Base-by-base conservation (phyloP, 2,888 invertebrate species). In the Eilema griseolum region DNA sequence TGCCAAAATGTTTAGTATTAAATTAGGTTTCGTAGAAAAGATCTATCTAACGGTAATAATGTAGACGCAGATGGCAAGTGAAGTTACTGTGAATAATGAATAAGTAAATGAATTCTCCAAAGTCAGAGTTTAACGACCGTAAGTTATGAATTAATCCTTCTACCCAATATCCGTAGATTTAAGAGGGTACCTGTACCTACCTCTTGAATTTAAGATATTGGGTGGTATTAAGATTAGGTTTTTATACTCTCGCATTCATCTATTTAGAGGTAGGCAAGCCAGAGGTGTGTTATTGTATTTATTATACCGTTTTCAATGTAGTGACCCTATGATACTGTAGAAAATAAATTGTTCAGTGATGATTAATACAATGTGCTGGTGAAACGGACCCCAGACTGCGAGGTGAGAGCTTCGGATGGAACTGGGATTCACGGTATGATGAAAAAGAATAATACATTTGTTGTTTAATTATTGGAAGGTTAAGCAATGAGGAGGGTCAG, bases 1-100 rank as follows among this genome's bases (percentile, higher is more conserved):
- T 7, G 20, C 20, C 46, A 46, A 46, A 46, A 46, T 46, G 46
- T 46, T 46, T 20, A 46, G 20, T 46, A 7, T 20, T 46, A 46
- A 20, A 46, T 20, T 20, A 46, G 20, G 20, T 46, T 46, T 46
- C 46, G 20, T 46, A 46, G 46, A 20, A 46, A 46, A 20, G 46
- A 46, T 82, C 66, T 61, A 67, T 3, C 70, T 33, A 37, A 41
- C 20, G 69, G 60, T 14, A n/a, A 67, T 69, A 66, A 76, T 46
- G 63, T 60, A n/a, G 16, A 23, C 23, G 26, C 52, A 61, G 67
- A 23, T 61, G 67, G 67, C 33, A 11, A 20, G 20, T 24, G 16
- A 57, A 57, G 20, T 52, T 37, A 20, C 23, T 26, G 33, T n/a
- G 3, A 23, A 59, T 37, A 57, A 66, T 57, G 66, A 57, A 37